Conservation (phyloP, 2,797 vertebrate species). For the Sciaenops ocellatus region DNA sequence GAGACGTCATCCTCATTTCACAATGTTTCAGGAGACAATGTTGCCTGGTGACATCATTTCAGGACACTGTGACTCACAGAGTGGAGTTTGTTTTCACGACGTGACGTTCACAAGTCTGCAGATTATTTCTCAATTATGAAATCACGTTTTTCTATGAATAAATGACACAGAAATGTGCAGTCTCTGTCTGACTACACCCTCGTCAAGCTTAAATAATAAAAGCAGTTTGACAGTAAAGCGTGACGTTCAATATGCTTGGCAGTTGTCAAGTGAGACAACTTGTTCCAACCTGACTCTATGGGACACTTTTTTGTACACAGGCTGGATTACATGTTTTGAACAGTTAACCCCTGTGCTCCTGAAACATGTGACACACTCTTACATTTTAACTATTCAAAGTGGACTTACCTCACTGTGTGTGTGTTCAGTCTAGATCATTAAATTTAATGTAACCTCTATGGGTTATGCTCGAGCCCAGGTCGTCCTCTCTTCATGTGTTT, state of each 20-base stretch:
- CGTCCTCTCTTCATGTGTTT: conserved; percentile 12
- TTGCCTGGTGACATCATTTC: conserved; percentile 46
- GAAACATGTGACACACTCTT: not conserved
- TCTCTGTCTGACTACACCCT: not conserved
- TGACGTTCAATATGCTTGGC: not conserved
- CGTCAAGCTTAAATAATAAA: not conserved
- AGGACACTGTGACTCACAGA: conserved; percentile 48
- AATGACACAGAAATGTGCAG: not conserved
- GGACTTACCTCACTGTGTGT: not conserved
- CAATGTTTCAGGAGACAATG: conserved; percentile 35
- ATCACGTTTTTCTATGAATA: not conserved
- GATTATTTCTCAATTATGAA: not conserved
- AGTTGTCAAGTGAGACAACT: conserved; percentile 14
- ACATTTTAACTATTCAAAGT: no score
- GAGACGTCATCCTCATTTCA: conserved; percentile 47
- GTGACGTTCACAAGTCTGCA: not conserved
- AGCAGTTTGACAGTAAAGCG: not conserved
- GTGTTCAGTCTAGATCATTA: not conserved
- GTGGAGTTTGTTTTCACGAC: not conserved
- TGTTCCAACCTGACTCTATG: conserved; percentile 46
- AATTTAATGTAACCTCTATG: not conserved
- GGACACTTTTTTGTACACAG: conserved; percentile 2
- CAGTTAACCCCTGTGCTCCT: not conserved
- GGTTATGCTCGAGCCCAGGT: not conserved
- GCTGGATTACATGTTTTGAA: conserved; percentile 4